A percentile compares a stretch with the other conserved stretches of the same genome.
Evolutionary conservation across 2,888 invertebrate genomes (phyloP).

Genomic region (Orthonychiurus folsomi): DNA sequence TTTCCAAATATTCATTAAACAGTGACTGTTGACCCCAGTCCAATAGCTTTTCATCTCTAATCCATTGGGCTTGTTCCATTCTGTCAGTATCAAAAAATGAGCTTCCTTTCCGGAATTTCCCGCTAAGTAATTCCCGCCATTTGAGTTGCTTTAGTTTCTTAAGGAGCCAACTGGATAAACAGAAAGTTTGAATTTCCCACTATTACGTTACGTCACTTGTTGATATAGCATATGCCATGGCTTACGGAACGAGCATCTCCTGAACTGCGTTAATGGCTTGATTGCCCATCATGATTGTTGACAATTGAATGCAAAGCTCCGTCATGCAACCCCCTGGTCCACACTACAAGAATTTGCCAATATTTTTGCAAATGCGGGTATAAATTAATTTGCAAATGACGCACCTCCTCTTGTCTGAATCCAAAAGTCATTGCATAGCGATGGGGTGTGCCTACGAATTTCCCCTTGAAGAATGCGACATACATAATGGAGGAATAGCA

Average conservation of each 20-base stretch:
- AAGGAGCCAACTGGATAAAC: no score
- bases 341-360: constrained; percentile 62
- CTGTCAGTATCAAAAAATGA: no score
- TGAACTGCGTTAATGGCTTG: constrained; percentile 81
- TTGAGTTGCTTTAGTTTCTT: no score
- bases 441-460: constrained; percentile 73
- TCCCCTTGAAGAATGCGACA: constrained; percentile 81
- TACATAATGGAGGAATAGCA: constrained; percentile 95
- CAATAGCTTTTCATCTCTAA: constrained; percentile 75
- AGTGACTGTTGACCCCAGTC: constrained; percentile 78
- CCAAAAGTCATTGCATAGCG: constrained; percentile 50
- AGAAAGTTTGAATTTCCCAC: no score
- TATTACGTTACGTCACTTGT: background rate
- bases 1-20: constrained; percentile 93
- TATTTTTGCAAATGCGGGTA: no score
- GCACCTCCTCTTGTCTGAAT: constrained; percentile 47
- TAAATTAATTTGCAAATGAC: background rate
- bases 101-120: no score
- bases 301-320: constrained; percentile 85
- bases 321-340: constrained; percentile 84
- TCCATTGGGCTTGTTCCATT: constrained; percentile 60
- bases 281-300: constrained; percentile 92
- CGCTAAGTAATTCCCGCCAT: constrained; percentile 49
- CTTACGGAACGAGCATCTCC: constrained; percentile 75
- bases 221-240: no score